Conservation (phyloP, 2,888 invertebrate species). For the Noctua janthina region DNA sequence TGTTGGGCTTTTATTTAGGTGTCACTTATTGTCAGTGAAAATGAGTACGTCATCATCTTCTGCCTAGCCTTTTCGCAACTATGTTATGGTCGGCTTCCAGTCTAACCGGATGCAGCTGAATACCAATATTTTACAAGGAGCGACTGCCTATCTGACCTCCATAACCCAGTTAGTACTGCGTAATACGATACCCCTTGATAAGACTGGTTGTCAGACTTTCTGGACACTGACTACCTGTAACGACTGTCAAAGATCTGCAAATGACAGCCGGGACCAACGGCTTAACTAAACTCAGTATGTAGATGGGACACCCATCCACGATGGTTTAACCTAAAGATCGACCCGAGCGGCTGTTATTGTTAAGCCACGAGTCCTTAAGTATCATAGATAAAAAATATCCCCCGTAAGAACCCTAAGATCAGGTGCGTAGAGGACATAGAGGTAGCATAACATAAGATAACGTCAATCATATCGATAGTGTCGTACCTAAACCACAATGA, state of each 20-base stretch:
- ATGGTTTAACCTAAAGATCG: background rate
- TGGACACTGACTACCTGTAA: background rate
- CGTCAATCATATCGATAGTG: slow-evolving; percentile 65
- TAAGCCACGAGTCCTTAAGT: background rate
- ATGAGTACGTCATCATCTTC: no score
- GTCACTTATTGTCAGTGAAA: no score
- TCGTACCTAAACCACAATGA: slow-evolving; percentile 25
- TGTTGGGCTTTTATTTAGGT: no score
- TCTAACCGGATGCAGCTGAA: background rate
- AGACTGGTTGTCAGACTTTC: background rate
- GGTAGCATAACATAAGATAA: slow-evolving; percentile 49
- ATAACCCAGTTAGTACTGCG: background rate
- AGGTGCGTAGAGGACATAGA: slow-evolving; percentile 17
- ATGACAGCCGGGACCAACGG: background rate
- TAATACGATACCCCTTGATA: background rate
- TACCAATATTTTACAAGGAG: background rate
- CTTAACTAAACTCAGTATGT: background rate
- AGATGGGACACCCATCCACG: background rate
- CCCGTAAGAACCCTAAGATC: slow-evolving; percentile 28
- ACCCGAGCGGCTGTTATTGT: background rate
- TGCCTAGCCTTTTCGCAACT: background rate
- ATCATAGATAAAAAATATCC: slow-evolving; percentile 7
- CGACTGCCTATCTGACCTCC: background rate
- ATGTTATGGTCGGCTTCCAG: background rate
- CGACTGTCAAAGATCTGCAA: background rate